phyloP scores from a whole-genome alignment of 2,113 vertebrate genomes.

The Herpetotheres cachinnans region DNA sequence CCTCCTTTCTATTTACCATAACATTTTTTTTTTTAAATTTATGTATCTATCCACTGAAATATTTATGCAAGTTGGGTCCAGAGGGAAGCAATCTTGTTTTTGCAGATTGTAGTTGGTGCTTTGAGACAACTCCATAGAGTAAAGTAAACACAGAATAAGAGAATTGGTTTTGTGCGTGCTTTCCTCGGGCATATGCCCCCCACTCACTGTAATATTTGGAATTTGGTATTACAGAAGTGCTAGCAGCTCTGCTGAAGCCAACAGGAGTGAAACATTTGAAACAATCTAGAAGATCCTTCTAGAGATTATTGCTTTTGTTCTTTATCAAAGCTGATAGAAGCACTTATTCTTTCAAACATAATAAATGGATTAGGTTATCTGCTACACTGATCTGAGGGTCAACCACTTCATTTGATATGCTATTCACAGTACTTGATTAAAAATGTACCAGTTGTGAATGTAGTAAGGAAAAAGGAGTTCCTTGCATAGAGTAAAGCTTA shows the following conservation, averaged over 20 bases:
- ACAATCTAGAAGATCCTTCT: background rate
- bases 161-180: conserved; percentile 58
- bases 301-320: background rate
- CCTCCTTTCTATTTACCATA: conserved; percentile 18
- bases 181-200: background rate
- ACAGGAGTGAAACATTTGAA: background rate
- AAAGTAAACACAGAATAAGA: conserved; percentile 53
- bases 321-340: conserved; percentile 14
- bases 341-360: background rate
- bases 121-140: background rate
- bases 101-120: conserved; percentile 50
- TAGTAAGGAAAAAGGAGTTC: background rate
- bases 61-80: conserved; percentile 54
- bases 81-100: conserved; percentile 56
- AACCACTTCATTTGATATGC: conserved; percentile 30
- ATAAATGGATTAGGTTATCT: conserved; percentile 45
- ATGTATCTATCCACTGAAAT: conserved; percentile 46
- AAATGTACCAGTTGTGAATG: background rate
- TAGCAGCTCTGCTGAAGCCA: background rate
- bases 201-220: background rate
- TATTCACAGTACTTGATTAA: conserved; percentile 35
- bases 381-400: conserved; percentile 37
- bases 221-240: background rate
- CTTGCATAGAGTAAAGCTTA: conserved; percentile 1
- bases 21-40: background rate